A percentile compares a stretch with the other conserved stretches of the same genome.
Conservation (phyloP, 1,140 invertebrate species). For the Diabrotica undecimpunctata region DNA sequence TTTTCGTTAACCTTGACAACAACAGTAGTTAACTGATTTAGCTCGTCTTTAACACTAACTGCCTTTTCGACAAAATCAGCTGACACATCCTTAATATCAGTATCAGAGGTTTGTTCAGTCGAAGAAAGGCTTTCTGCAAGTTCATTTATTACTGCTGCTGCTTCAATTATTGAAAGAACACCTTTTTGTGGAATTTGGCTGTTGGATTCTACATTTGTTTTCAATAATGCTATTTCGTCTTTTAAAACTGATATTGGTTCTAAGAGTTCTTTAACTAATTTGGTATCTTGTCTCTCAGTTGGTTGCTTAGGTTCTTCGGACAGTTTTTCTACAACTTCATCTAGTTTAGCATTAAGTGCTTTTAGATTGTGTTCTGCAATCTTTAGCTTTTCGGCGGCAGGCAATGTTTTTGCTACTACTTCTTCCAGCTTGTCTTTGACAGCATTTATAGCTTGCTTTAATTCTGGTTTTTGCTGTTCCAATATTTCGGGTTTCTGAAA, state of each 20-base stretch:
- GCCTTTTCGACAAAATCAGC: neutral
- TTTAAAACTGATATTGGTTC: neutral
- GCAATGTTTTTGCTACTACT: neutral
- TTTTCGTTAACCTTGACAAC: slow-evolving; percentile 21
- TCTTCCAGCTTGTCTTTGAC: neutral
- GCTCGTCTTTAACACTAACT: neutral
- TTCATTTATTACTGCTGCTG: neutral
- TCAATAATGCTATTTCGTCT: neutral
- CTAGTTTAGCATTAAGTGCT: neutral
- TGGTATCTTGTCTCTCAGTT: neutral
- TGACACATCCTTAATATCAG: neutral
- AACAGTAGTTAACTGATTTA: slow-evolving; percentile 14
- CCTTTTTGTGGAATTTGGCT: neutral
- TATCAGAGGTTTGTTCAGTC: neutral
- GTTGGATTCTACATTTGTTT: neutral
- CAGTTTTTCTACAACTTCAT: neutral
- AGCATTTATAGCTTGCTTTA: neutral
- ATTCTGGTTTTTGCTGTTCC: neutral
- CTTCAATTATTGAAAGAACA: neutral
- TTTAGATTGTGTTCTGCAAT: neutral
- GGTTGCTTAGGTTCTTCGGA: neutral
- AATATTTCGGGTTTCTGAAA: neutral
- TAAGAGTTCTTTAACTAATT: neutral
- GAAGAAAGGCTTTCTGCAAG: neutral
- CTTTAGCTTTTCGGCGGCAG: neutral